Percentiles rank a stretch among this genome's conserved stretches.
Conservation (phyloP, 2,888 invertebrate genomes). For the Drosophila leonis region DNA sequence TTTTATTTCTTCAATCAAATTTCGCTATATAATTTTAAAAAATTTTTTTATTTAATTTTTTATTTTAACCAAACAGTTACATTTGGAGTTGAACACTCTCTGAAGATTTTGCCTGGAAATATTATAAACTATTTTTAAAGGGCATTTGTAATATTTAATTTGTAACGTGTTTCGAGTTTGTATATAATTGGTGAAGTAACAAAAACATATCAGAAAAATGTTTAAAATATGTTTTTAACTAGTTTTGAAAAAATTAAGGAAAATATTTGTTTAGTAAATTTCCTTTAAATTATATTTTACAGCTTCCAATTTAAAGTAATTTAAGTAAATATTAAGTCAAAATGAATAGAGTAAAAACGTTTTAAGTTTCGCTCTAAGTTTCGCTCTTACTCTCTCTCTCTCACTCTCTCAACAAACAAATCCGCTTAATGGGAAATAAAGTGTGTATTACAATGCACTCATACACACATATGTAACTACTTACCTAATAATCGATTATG, state of each 20-base stretch:
- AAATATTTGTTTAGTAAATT: no score
- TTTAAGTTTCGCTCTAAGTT: background rate
- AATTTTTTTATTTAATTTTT: background rate
- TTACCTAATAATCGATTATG: background rate
- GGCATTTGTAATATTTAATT: background rate
- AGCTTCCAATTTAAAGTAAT: background rate
- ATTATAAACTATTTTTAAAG: background rate
- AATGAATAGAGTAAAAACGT: background rate
- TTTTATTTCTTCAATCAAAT: no score
- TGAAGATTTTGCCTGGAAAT: background rate
- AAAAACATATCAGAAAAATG: no score
- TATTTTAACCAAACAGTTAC: background rate
- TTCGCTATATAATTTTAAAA: no score
- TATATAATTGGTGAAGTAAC: no score
- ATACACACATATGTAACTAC: no score
- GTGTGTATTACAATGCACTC: background rate
- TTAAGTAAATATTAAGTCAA: background rate
- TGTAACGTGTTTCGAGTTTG: no score
- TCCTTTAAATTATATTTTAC: background rate
- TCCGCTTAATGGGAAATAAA: background rate
- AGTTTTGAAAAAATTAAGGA: no score
- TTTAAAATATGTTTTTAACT: no score
- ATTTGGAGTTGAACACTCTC: background rate
- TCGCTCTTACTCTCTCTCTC: background rate
- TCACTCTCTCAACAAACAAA: no score